phyloP scores from a whole-genome alignment of 1,140 invertebrate species.

The Subanguina moxae region DNA sequence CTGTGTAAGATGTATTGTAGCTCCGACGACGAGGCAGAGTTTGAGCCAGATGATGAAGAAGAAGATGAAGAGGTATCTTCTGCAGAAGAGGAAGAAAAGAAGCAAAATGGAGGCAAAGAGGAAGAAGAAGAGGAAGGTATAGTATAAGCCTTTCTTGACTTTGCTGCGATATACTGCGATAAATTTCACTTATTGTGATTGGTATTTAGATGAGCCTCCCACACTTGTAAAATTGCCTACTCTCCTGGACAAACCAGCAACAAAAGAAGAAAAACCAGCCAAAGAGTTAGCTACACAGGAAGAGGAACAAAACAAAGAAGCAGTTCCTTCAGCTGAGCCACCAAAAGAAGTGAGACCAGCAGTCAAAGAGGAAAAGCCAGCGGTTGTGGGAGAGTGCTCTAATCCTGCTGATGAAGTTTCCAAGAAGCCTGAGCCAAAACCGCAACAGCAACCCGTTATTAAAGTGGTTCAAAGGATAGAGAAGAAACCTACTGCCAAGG shows the following conservation, averaged over 20 bases:
- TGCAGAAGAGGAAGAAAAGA: background rate
- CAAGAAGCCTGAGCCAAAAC: too few species aligned
- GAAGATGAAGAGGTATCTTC: conserved; percentile 1
- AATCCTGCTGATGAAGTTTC: too few species aligned
- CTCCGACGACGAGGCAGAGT: background rate
- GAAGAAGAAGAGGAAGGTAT: background rate
- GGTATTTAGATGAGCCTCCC: too few species aligned
- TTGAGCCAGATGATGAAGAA: conserved; percentile 10
- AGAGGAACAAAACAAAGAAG: background rate
- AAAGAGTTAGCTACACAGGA: background rate
- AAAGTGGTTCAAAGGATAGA: too few species aligned
- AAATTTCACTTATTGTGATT: too few species aligned
- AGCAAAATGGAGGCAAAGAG: conserved; percentile 1
- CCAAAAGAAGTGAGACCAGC: background rate
- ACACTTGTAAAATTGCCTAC: too few species aligned
- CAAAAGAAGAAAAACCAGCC: background rate
- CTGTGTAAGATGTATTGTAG: background rate
- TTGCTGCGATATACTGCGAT: too few species aligned
- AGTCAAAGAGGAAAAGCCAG: background rate
- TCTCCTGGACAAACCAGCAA: background rate
- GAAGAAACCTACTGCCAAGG: too few species aligned
- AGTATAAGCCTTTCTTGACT: too few species aligned
- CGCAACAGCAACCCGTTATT: too few species aligned
- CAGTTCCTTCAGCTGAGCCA: background rate
- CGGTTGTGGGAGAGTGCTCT: too few species aligned